These are phyloP conservation scores for Agonopterix arenella DNA, from an alignment of 2,888 invertebrate species.

Conservation along the genomic window DNA sequence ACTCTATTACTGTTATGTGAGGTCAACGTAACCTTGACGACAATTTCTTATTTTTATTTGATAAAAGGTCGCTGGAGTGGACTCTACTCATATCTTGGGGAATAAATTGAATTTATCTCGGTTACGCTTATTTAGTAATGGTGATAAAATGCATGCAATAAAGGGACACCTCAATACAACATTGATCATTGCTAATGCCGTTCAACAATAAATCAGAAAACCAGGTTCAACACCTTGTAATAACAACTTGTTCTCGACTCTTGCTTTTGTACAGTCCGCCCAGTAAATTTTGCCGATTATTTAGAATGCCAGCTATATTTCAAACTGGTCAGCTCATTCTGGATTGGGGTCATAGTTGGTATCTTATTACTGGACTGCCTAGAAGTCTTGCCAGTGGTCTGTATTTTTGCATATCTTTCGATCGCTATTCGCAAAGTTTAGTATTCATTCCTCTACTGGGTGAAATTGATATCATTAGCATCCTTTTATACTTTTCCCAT, in stretches of 20 bases:
- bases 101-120: constrained; percentile 22
- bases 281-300: constrained; percentile 48
- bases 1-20: constrained; percentile 14
- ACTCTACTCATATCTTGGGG: constrained; percentile 6
- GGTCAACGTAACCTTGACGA: constrained; percentile 18
- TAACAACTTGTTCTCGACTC: constrained; percentile 53
- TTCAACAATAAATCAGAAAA: constrained; percentile 61
- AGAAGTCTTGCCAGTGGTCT: constrained; percentile 30
- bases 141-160: constrained; percentile 43
- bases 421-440: constrained; percentile 20
- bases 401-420: constrained; percentile 36
- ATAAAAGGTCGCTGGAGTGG: constrained; percentile 4
- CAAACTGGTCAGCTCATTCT: constrained; percentile 41
- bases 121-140: constrained; percentile 36
- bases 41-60: constrained; percentile 18
- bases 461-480: too few species aligned
- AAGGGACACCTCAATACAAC: constrained; percentile 50
- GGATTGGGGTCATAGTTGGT: constrained; percentile 45
- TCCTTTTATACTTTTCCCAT: too few species aligned
- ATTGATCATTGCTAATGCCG: constrained; percentile 58
- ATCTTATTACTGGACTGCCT: constrained; percentile 36
- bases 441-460: constrained; percentile 11
- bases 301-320: constrained; percentile 48
- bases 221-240: constrained; percentile 64
- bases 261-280: constrained; percentile 37